Conservation (phyloP, 2,888 invertebrate genomes). For the Nephrotoma guestfalica region DNA sequence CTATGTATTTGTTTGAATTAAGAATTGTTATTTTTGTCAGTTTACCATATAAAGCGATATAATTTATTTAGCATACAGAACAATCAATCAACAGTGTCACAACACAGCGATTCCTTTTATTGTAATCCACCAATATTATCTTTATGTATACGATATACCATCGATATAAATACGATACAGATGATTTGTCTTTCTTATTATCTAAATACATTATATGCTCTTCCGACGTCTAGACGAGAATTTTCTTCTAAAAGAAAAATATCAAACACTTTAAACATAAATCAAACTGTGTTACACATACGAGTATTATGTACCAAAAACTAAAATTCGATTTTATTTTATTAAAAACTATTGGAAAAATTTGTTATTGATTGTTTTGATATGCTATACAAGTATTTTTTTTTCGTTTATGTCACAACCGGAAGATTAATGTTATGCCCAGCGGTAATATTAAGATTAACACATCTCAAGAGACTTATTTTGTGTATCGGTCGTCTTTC, state of each 20-base stretch:
- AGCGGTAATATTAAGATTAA: neutral
- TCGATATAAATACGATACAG: neutral
- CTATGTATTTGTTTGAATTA: no score
- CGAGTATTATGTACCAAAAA: neutral
- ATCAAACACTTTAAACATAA: neutral
- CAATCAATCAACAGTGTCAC: neutral
- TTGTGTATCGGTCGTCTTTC: neutral
- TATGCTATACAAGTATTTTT: neutral
- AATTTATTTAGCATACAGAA: neutral
- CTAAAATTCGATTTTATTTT: neutral
- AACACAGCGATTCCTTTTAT: neutral
- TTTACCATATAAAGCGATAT: no score
- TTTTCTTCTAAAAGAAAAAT: neutral
- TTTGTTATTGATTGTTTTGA: neutral
- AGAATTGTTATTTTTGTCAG: no score
- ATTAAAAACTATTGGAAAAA: neutral
- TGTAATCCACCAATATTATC: neutral
- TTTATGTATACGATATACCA: neutral
- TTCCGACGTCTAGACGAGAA: neutral
- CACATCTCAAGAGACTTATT: neutral
- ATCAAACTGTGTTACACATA: neutral
- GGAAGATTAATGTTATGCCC: neutral
- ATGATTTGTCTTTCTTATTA: neutral
- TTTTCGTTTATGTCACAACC: neutral
- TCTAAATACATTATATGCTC: neutral